Base-by-base conservation (phyloP, 2,797 vertebrate genomes). In the Acanthornis magna region DNA sequence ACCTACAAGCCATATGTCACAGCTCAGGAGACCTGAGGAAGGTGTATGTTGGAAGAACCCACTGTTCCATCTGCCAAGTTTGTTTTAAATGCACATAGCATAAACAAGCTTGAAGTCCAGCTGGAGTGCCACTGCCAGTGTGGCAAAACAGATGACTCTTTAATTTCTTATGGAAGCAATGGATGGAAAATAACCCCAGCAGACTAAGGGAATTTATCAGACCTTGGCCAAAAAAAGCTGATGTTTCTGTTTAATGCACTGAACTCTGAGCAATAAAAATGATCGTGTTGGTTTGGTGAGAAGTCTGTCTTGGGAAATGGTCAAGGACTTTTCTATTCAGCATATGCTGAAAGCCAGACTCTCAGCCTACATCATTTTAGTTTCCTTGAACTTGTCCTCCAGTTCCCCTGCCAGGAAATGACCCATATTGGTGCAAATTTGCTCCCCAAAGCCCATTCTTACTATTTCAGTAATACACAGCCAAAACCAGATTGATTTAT, bases 81-180 rank as follows among this genome's bases (percentile, higher is more conserved):
- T 91, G 66, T 91, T 95, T 95, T 86, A 79, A 93, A 86, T 57
- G 18, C 42, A 42, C 53, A 30, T 63, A 57, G 66, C 48, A 70
- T 50, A 84, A 91, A 60, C 19, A 94, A 91, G 30, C 30, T 58
- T 60, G 34, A 42, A 73, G 66, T 86, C 61, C 80, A 83, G 65
- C 58, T 80, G 78, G 47, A 91, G 34, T 43, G 80, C 19, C 55
- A 53, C 45, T 53, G 30, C 63, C 71, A 57, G 40, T 4, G 16
- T 51, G 36, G 55, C 43, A 86, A 88, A 91, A 38, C 47, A 86
- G 73, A 73, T 62, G 21, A 88, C 14, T 54, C 55, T 83, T 60
- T 40, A 72, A 73, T 62, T 93, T 85, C 83, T 76, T 73, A 30
- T 54, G 70, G 65, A 90, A 80, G 32, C 7, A 62, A 34, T 29